phyloP scores from a whole-genome alignment of 2,113 vertebrate species.

The Aptenodytes patagonicus region DNA sequence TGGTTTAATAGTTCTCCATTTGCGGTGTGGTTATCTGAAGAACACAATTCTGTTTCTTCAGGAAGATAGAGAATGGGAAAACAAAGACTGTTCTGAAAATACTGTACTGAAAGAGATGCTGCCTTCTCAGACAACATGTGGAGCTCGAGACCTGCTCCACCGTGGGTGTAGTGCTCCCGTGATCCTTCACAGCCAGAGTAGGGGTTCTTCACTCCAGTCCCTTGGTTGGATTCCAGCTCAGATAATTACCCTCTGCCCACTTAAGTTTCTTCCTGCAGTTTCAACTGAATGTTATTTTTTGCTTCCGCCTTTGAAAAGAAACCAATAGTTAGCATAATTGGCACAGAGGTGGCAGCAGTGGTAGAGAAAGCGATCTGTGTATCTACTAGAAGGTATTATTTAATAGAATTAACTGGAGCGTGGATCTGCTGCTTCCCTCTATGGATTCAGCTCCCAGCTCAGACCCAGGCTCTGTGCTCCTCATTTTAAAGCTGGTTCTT shows the following conservation, averaged over 20 bases:
- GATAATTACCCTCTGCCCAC: constrained; percentile 7
- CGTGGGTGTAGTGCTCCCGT: not conserved
- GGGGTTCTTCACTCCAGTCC: not conserved
- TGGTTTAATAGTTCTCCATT: constrained; percentile 24
- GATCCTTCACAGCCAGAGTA: not conserved
- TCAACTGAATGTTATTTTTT: constrained; percentile 25
- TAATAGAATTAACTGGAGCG: not conserved
- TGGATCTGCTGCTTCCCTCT: constrained; percentile 3
- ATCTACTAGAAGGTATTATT: constrained; percentile 12
- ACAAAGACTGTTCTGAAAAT: not conserved
- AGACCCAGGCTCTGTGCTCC: not conserved
- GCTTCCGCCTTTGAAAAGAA: constrained; percentile 32
- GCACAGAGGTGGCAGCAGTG: constrained; percentile 15
- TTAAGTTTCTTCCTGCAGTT: constrained; percentile 40
- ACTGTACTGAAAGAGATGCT: not conserved
- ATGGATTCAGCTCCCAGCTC: constrained; percentile 9
- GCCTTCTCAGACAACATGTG: not conserved
- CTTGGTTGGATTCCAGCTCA: not conserved
- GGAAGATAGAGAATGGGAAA: not conserved
- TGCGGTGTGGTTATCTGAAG: constrained; percentile 38
- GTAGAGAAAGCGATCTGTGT: not conserved
- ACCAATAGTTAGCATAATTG: constrained; percentile 27
- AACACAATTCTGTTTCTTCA: not conserved
- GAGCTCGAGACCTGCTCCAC: fast-evolving
- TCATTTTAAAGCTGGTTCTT: constrained; percentile 36